A percentile compares a stretch with the other conserved stretches of the same genome.
Evolutionary conservation across 2,888 invertebrate species (phyloP).

Genomic region (Uloborus plumipes): DNA sequence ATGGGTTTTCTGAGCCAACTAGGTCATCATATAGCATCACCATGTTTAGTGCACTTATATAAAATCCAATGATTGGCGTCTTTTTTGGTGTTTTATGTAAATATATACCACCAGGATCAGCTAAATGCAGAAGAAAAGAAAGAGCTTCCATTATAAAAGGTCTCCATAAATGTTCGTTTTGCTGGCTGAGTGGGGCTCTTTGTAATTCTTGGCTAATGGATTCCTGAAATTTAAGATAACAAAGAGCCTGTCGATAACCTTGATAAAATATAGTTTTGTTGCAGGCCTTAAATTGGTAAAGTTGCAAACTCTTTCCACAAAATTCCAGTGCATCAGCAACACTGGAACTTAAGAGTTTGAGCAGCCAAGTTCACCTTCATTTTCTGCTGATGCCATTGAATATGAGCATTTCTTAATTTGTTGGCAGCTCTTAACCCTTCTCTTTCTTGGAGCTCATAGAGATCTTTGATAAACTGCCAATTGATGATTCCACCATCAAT

Average conservation of each 20-base stretch:
- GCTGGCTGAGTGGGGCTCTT: neutral
- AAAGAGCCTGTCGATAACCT: neutral
- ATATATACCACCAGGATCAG: neutral
- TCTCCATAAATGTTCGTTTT: too few relatives aligned
- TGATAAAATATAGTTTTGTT: neutral
- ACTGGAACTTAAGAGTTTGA: slow-evolving; percentile 18
- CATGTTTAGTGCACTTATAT: neutral
- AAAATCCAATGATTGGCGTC: neutral
- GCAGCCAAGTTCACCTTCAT: slow-evolving; percentile 28
- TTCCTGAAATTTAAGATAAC: slow-evolving; percentile 15
- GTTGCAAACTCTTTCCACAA: slow-evolving; percentile 5
- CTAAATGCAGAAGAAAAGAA: too few relatives aligned
- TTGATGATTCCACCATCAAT: neutral
- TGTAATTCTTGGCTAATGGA: slow-evolving; percentile 7
- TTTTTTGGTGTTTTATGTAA: neutral
- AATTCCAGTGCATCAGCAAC: slow-evolving; percentile 56
- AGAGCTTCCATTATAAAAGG: too few relatives aligned
- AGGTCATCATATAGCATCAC: neutral
- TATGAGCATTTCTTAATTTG: slow-evolving; percentile 11
- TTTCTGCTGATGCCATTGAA: slow-evolving; percentile 5
- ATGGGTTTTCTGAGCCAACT: neutral
- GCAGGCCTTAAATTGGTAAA: slow-evolving; percentile 13
- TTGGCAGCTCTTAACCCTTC: slow-evolving; percentile 20
- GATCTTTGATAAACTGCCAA: neutral
- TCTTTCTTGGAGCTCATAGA: slow-evolving; percentile 11